These are phyloP conservation scores for Bubalus kerabau DNA, from an alignment of 2,113 vertebrate species.

Conservation along the genomic window DNA sequence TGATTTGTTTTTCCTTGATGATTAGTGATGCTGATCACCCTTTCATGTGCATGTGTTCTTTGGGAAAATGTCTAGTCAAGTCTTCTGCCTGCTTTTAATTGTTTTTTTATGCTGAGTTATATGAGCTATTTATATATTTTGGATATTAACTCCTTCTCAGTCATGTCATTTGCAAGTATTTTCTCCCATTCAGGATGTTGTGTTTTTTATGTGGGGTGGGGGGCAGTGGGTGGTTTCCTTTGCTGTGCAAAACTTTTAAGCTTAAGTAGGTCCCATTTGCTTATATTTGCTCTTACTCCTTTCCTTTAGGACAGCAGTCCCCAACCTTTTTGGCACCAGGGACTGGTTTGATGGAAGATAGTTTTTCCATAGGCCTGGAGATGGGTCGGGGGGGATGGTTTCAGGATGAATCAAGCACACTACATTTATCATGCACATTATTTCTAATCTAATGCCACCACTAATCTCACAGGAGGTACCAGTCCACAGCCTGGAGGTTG, in stretches of 20 bases:
- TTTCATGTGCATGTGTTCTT: neutral
- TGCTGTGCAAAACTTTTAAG: neutral
- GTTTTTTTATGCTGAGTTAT: neutral
- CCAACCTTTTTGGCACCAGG: neutral
- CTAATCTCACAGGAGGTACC: neutral
- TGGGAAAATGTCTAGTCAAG: neutral
- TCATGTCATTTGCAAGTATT: neutral
- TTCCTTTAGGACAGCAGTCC: neutral
- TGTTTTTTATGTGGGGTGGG: fast-evolving
- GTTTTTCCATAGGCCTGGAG: neutral
- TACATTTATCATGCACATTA: neutral
- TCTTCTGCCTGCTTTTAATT: neutral
- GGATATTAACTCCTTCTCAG: neutral
- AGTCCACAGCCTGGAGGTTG: neutral
- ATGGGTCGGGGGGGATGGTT: neutral
- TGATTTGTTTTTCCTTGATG: neutral
- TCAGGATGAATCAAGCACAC: neutral
- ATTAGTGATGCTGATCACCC: neutral
- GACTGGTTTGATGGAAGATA: neutral
- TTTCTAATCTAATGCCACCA: neutral
- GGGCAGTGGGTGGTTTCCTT: neutral
- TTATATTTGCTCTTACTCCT: neutral
- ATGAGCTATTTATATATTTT: neutral
- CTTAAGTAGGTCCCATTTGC: neutral
- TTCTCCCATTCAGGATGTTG: neutral